Conservation (phyloP, 2,888 invertebrate species). For the Deilephila porcellus region DNA sequence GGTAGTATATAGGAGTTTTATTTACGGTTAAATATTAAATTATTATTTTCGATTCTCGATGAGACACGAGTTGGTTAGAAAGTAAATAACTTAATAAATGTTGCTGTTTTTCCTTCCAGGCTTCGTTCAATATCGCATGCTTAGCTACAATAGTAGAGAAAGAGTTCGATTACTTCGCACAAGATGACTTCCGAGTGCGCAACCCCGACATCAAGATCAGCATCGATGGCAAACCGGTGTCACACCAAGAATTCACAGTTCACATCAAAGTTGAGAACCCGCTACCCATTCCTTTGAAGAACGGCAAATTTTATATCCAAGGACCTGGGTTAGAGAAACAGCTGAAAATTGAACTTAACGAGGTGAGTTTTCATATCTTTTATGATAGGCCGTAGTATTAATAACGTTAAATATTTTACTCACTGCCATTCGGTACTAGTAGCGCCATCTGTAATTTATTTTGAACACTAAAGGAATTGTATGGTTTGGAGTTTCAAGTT, state of each 20-base stretch:
- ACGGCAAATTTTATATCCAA: slow-evolving; percentile 91
- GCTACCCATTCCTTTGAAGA: slow-evolving; percentile 90
- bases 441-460: slow-evolving; percentile 44
- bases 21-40: too few relatives aligned
- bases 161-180: slow-evolving; percentile 94
- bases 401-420: too few relatives aligned
- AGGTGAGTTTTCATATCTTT: slow-evolving; percentile 67
- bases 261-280: slow-evolving; percentile 91
- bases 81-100: not conserved
- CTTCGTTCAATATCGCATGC: slow-evolving; percentile 93
- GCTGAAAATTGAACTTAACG: slow-evolving; percentile 87
- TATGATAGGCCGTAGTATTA: too few relatives aligned
- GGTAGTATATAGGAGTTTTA: too few relatives aligned
- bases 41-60: too few relatives aligned
- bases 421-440: slow-evolving; percentile 13
- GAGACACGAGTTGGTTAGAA: not conserved
- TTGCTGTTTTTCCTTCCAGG: slow-evolving; percentile 55
- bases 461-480: not conserved
- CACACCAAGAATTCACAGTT: slow-evolving; percentile 82
- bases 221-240: slow-evolving; percentile 82
- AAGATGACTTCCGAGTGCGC: slow-evolving; percentile 94
- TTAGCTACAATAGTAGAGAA: slow-evolving; percentile 91
- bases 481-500: not conserved
- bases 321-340: slow-evolving; percentile 92
- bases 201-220: slow-evolving; percentile 95